Percentiles rank a stretch among this genome's conserved stretches.
Evolutionary conservation across 2,797 vertebrate species (phyloP).

Genomic region (Hydrophis major): DNA sequence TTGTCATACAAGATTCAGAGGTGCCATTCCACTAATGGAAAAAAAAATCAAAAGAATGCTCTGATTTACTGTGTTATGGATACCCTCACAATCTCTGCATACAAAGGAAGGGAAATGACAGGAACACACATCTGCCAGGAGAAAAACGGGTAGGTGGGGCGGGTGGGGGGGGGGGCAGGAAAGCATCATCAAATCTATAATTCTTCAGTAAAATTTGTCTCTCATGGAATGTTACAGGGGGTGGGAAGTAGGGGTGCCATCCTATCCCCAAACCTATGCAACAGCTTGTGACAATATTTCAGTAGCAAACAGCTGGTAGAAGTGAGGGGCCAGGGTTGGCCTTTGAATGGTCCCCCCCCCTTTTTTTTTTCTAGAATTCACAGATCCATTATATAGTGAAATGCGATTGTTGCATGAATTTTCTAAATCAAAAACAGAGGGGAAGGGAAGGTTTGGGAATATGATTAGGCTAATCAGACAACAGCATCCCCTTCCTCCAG

Average conservation of each 20-base stretch:
- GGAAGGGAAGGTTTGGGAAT: not conserved
- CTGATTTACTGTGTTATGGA: constrained; percentile 50
- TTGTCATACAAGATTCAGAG: constrained; percentile 34
- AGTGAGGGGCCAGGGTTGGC: not conserved
- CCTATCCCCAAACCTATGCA: constrained; percentile 30
- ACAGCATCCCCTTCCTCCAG: not conserved
- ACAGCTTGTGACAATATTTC: constrained; percentile 4
- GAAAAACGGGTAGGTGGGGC: not conserved
- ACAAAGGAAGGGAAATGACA: constrained; percentile 51
- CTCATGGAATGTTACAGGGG: constrained; percentile 28
- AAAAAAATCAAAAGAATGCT: constrained; percentile 48
- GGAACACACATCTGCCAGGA: constrained; percentile 26
- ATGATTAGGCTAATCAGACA: not conserved
- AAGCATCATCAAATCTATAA: not conserved
- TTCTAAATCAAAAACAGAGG: not conserved
- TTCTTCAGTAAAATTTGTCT: constrained; percentile 18
- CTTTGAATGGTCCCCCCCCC: constrained; percentile 22
- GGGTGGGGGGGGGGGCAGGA: not conserved
- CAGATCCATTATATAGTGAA: not conserved
- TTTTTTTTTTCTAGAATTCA: not conserved
- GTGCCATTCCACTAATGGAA: constrained; percentile 39
- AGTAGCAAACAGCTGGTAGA: constrained; percentile 31
- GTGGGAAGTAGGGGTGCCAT: not conserved
- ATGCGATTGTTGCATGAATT: not conserved
- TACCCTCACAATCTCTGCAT: constrained; percentile 42